Base-by-base conservation (phyloP, 2,888 invertebrate species). In the Lasioglossum pauxillum region DNA sequence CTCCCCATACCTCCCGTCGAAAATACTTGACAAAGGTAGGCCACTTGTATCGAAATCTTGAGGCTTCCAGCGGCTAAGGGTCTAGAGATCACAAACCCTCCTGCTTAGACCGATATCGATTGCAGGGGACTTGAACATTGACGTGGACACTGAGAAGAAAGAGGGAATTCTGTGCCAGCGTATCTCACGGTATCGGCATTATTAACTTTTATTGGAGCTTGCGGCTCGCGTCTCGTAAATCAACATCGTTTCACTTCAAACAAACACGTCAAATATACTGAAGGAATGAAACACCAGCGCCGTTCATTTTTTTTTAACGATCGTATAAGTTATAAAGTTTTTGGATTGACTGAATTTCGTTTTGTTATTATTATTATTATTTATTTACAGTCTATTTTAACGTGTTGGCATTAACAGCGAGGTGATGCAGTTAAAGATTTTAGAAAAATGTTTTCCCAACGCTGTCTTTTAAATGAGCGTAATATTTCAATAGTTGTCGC, bases 81-180 rank as follows among this genome's bases (percentile, higher is more conserved):
- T 80, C 79, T 19, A 57, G 85, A 81, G 79, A 81, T 85, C 81
- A 16, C 82, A 75, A n/a, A 41, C 57, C 72, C 85, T 77, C 16
- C 81, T 78, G 77, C 80, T 80, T 49, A 81, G 81, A 78, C 78
- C 69, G 41, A 46, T 88, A 88, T 88, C 88, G 88, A 88, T 88
- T 88, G 71, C 79, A 60, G 14, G 44, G 35, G 38, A 75, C 38
- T 64, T 0, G 75, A 57, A 64, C 69, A 80, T 46, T 64, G 71
- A 14, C 64, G 49, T 64, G 35, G 8, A 38, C 46, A 35, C 41
- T 31, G n/a, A 19, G n/a, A 78, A 46, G 76, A 74, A 23, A 82
- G 35, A 69, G 23, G 49, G n/a, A 74, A 60, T 75, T 31, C 49
- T 8, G 27, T 41, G 35, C 46, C 3, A 19, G 31, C 46, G 77